A percentile compares a stretch with the other conserved stretches of the same genome.
These are phyloP conservation scores for Achroia grisella DNA, from an alignment of 1,140 invertebrate species.

Conservation along the genomic window DNA sequence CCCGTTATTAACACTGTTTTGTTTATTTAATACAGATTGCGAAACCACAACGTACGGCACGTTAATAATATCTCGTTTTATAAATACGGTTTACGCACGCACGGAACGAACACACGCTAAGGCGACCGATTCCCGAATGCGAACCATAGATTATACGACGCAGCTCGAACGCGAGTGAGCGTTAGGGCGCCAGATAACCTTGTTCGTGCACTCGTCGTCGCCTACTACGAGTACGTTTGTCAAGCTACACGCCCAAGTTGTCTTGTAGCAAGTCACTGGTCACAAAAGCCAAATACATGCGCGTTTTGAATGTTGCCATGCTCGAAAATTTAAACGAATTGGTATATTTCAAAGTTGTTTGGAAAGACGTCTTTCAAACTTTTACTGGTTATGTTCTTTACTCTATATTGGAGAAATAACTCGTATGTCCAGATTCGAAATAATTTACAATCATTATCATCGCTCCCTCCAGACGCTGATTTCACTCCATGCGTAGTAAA, in stretches of 20 bases:
- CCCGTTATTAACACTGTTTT: conserved; percentile 23
- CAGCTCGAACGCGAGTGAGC: background rate
- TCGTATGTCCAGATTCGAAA: no score
- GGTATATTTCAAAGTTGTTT: background rate
- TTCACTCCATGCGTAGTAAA: no score
- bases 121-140: background rate
- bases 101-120: background rate
- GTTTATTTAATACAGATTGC: conserved; percentile 13
- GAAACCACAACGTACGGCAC: conserved; percentile 3
- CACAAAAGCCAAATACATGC: background rate
- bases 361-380: no score
- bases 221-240: conserved; percentile 1
- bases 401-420: no score
- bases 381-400: no score
- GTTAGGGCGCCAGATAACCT: background rate
- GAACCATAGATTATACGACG: background rate
- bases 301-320: conserved; percentile 8
- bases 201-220: background rate
- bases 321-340: background rate
- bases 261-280: no score
- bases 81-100: conserved; percentile 1
- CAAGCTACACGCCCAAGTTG: background rate
- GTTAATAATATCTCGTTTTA: background rate
- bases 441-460: no score
- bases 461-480: no score